Evolutionary conservation across 2,888 invertebrate species (phyloP), one percentile per base, ranked within the genome.

Genomic region (Buathra laborator): DNA sequence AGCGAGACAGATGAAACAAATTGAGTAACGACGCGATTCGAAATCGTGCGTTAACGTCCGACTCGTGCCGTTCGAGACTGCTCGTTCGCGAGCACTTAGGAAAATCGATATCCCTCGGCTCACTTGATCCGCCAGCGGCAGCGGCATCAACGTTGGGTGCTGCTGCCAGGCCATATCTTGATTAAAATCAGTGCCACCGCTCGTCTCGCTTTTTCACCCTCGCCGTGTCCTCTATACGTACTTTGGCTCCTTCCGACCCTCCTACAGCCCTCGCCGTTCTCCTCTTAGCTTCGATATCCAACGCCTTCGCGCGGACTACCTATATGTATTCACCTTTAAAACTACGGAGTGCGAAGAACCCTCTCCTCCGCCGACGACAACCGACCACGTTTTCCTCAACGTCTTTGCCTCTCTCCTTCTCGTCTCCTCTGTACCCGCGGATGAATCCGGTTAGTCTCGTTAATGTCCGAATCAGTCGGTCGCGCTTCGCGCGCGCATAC

Each of bases 91-190:
- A 92, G 92, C 91, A 92, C 92, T 92, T 92, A 90, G 91, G 85
- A 92, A 93, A 93, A 93, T 93, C 93, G 92, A 93, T 93, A 93
- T 91, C 79, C 71, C 89, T 87, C 90, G 91, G 90, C 90, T 92
- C 92, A 89, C 91, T 92, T 91, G 92, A 93, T 93, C 93, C 90
- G 90, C 86, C 88, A 78, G 79, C 74, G 70, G 53, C 77, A 53
- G 24, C 64, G 37, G 74, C 64, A 53, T 44, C 71, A 72, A 19
- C 64, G 77, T 74, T 84, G 72, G 81, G 89, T 89, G 87, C 71
- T 19, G 90, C 92, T 91, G 92, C 92, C 92, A 92, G 89, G 90
- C 93, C 93, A 93, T 93, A 93, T 93, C 93, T 93, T 93, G 93
- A 93, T 93, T 93, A 93, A 93, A 93, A 93, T 93, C 93, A 93